Evolutionary conservation across 2,797 vertebrate genomes (phyloP).

Genomic region (Babyrousa celebensis): DNA sequence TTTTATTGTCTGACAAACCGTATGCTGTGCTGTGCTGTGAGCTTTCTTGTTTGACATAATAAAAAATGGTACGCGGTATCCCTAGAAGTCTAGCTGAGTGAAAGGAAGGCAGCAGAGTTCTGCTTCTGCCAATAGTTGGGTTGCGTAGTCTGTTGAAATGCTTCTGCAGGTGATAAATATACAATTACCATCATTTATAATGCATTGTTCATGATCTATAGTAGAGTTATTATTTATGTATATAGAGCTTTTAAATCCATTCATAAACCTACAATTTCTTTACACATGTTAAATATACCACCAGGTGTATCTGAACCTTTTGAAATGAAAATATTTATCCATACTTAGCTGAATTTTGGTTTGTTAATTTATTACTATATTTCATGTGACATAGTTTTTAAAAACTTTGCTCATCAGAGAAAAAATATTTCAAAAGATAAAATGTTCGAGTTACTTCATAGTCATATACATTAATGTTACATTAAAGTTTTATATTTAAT

Average conservation of each 20-base stretch:
- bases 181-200: constrained; percentile 83
- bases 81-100: constrained; percentile 90
- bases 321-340: constrained; percentile 81
- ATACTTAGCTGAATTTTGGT: constrained; percentile 63
- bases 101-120: constrained; percentile 85
- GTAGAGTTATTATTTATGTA: constrained; percentile 69
- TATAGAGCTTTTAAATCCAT: constrained; percentile 79
- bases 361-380: constrained; percentile 67
- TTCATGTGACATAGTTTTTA: neutral
- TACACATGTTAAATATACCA: constrained; percentile 78
- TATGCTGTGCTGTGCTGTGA: constrained; percentile 90
- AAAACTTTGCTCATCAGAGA: constrained; percentile 7
- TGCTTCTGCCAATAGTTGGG: constrained; percentile 85
- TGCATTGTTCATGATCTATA: constrained; percentile 75
- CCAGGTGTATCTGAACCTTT: constrained; percentile 67
- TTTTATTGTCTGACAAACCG: constrained; percentile 91
- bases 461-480: constrained; percentile 70
- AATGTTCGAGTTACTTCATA: constrained; percentile 42
- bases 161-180: constrained; percentile 85
- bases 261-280: constrained; percentile 57
- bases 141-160: constrained; percentile 88
- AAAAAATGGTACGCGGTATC: constrained; percentile 88
- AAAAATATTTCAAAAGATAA: constrained; percentile 70
- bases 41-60: constrained; percentile 91
- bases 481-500: constrained; percentile 81